Conservation (phyloP, 2,113 vertebrate genomes). For the Rhipidura dahli region DNA sequence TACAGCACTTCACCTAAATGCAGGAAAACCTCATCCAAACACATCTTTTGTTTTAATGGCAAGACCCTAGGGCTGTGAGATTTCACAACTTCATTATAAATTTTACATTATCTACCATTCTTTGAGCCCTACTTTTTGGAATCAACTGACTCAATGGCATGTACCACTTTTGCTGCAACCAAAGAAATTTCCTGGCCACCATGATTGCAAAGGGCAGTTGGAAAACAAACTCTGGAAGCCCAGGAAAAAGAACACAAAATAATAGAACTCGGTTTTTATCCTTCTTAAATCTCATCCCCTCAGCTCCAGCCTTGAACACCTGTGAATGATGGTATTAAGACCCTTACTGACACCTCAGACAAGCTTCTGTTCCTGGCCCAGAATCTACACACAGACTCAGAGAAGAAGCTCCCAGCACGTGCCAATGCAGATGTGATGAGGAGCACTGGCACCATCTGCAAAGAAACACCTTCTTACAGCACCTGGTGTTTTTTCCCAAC, state of each 20-base stretch:
- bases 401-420: background rate
- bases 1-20: background rate
- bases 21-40: background rate
- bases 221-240: background rate
- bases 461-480: background rate
- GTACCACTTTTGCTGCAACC: background rate
- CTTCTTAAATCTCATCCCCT: background rate
- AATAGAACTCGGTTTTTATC: background rate
- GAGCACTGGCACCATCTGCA: background rate
- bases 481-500: background rate
- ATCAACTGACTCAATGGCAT: background rate
- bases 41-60: background rate
- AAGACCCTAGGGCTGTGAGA: background rate
- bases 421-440: background rate
- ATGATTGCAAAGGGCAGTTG: background rate
- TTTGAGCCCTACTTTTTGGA: background rate
- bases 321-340: background rate
- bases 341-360: background rate
- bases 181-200: background rate
- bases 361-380: background rate
- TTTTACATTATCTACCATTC: background rate
- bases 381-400: background rate
- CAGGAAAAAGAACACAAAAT: background rate
- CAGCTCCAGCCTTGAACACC: background rate
- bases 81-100: background rate